These are phyloP conservation scores for Tetraodon nigroviridis DNA, from an alignment of 2,113 vertebrate genomes.

Conservation along the genomic window DNA sequence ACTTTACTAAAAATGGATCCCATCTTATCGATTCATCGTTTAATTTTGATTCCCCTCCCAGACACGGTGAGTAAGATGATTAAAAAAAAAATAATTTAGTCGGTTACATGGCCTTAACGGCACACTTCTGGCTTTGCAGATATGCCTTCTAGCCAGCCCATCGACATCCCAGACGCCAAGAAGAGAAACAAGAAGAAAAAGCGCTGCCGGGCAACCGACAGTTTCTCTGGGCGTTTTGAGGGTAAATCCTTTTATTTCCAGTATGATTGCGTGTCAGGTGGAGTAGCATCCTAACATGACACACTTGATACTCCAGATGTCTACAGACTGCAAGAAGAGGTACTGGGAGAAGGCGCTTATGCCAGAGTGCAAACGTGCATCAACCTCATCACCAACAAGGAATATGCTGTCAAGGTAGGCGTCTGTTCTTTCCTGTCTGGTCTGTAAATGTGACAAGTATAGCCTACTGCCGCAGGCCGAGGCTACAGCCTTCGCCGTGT, in stretches of 20 bases:
- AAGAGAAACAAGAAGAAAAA: slow-evolving; percentile 98
- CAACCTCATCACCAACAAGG: slow-evolving; percentile 95
- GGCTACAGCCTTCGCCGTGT: too few relatives aligned
- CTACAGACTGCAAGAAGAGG: slow-evolving; percentile 92
- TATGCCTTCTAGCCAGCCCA: slow-evolving; percentile 90
- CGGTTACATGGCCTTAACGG: not conserved
- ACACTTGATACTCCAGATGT: slow-evolving; percentile 78
- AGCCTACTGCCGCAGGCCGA: too few relatives aligned
- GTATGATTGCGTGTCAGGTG: not conserved
- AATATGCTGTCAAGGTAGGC: slow-evolving; percentile 94
- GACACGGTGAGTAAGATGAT: slow-evolving; percentile 78
- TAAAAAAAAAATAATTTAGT: not conserved
- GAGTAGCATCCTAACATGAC: not conserved
- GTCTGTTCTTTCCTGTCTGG: not conserved
- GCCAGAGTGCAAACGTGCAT: slow-evolving; percentile 93
- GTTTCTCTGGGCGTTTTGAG: slow-evolving; percentile 94
- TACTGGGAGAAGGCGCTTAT: slow-evolving; percentile 92
- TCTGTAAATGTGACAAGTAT: too few relatives aligned
- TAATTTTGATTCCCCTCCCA: slow-evolving; percentile 84
- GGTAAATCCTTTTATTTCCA: slow-evolving; percentile 67
- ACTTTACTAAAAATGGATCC: slow-evolving; percentile 79
- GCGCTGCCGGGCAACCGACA: slow-evolving; percentile 93
- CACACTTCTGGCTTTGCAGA: slow-evolving; percentile 65
- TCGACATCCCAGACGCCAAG: slow-evolving; percentile 95
- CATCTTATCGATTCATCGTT: slow-evolving; percentile 81